Conservation (phyloP, 2,797 vertebrate species). For the Sebastes matsubarae region DNA sequence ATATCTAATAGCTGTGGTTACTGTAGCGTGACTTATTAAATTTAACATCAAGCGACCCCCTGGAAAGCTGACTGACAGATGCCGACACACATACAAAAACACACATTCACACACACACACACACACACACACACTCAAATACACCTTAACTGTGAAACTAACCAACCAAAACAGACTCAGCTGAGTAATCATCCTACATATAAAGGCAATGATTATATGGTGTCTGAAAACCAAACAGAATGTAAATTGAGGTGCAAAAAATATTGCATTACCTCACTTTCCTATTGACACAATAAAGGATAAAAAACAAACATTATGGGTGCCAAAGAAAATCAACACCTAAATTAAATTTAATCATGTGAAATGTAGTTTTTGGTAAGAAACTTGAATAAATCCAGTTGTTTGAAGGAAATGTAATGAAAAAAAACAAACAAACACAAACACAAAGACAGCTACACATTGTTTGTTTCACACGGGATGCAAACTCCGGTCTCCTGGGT, state of each 20-base stretch:
- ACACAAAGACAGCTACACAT: no score
- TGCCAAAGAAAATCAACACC: not conserved
- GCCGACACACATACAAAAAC: not conserved
- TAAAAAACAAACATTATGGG: not conserved
- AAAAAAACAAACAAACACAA: no score
- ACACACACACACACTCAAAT: not conserved
- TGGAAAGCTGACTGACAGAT: slow-evolving; percentile 65
- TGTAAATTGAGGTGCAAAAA: not conserved
- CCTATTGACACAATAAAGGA: not conserved
- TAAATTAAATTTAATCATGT: not conserved
- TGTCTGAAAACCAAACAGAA: not conserved
- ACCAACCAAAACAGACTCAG: slow-evolving; percentile 19
- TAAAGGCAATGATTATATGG: slow-evolving; percentile 1
- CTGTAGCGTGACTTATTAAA: slow-evolving; percentile 71
- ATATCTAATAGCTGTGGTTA: slow-evolving; percentile 71
- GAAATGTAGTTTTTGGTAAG: no score
- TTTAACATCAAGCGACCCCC: slow-evolving; percentile 67
- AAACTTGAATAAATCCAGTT: no score
- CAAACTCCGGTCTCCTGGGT: no score
- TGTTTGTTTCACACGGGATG: no score
- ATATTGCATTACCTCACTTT: not conserved
- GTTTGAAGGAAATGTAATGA: no score
- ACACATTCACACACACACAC: not conserved
- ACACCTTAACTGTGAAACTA: slow-evolving; percentile 13
- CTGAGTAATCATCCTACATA: slow-evolving; percentile 4